Base-by-base conservation (phyloP, 2,113 vertebrate genomes). In the Synodontis membranacea region DNA sequence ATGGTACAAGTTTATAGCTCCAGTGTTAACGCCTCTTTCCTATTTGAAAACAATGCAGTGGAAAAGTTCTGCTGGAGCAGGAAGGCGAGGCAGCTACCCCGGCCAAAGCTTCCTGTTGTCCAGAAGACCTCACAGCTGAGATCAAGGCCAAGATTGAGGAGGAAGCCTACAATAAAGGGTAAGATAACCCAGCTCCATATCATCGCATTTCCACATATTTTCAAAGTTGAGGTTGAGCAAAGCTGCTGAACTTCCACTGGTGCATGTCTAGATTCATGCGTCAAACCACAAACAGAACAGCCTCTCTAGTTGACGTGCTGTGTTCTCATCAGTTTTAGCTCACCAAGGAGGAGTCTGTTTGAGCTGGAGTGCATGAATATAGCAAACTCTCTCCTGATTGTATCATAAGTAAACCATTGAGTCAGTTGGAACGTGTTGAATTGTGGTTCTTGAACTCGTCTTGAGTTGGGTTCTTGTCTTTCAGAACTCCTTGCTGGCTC, bases 91-190 rank as follows among this genome's bases (percentile, higher is more conserved):
- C 88, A 28, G 85, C 92, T 74, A 48, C 91, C 84, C 92, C 94
- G n/a, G 91, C 91, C 88, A 91, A 95, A 76, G 89, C 93, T 31
- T 90, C 93, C 1, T 93, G 93, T 90, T 94, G 92, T 85, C 68
- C 93, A 54, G 96, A 97, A 89, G 96, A 97, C 88, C 95, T 97
- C 89, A 96, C 88, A 89, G 95, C 95, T 12, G 96, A 98, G 92
- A 91, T 95, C 82, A 97, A 96, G 93, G 94, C 96, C 85, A 98
- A 96, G 94, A 96, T 97, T 72, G 96, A 99, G 92, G 97, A 98
- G 92, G 97, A 97, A 91, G 95, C 96, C 0, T 98, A 96, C 92
- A 97, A 96, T 88, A 99, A 97, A 95, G 97, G 97, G 98, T 99
- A 91, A 94, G n/a, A n/a, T n/a, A n/a, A n/a, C 19, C 39, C 17